Evolutionary conservation across 2,888 invertebrate species (phyloP), one percentile per base, ranked within the genome.

Genomic region (Epirrita christyi): DNA sequence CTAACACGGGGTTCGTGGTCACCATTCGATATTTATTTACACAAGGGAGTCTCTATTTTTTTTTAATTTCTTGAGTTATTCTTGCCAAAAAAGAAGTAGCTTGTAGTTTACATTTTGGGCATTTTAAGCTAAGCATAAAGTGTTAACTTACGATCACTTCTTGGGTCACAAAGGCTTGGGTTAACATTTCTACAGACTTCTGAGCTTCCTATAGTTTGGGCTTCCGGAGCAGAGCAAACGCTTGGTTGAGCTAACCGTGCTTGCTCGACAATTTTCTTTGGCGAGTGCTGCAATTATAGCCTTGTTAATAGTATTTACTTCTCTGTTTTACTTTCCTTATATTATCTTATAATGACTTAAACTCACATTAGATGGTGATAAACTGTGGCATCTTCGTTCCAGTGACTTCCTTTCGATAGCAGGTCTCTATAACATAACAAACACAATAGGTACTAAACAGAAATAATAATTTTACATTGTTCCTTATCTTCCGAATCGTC

Each of bases 381-480:
- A 72, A 64, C 86, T 87, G 59, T 82, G 81, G 61, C 80, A 81
- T 80, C 85, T 79, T 72, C 81, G 73, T 49, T 69, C 71, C n/a
- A 40, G 6, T 42, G 50, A 27, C 44, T 70, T 79, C 56, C 71
- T 78, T 8, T 47, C 32, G 38, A 47, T 43, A 9, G 55, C 52
- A 6, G 72, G 68, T 51, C 67, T 73, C 80, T 83, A 59, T 45
- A 71, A 72, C 66, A 38, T 11, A 13, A 38, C 38, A 38, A 14
- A 38, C 14, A 38, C n/a, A n/a, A 11, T n/a, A n/a, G 8, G 10
- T 4, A 34, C 1, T n/a, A 4, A n/a, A 5, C n/a, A n/a, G 44
- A 11, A 21, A 27, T 21, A 14, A 55, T 57, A 46, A 46, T 37
- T 11, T n/a, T 15, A 45, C 0, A 9, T 38, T 6, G 44, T 40